Percentiles rank a stretch among this genome's conserved stretches.
phyloP scores from a whole-genome alignment of 2,888 invertebrate species.

The Plagodis pulveraria region DNA sequence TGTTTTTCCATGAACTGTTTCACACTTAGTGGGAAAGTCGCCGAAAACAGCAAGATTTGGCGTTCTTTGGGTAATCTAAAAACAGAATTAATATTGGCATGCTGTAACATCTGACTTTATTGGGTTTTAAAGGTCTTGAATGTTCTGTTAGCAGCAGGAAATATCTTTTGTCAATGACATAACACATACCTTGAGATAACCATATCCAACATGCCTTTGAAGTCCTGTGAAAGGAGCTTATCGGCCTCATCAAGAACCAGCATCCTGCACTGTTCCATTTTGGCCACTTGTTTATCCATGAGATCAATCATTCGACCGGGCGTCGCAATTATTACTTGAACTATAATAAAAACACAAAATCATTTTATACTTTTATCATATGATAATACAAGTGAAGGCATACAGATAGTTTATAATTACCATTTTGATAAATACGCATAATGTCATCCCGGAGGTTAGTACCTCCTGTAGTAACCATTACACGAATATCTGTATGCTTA shows the following conservation, averaged over 20 bases:
- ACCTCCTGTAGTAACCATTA: constrained; percentile 99
- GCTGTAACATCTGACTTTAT: too few relatives aligned
- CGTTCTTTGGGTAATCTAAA: constrained; percentile 94
- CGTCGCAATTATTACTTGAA: constrained; percentile 99
- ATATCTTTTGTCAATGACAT: not conserved
- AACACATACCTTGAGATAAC: constrained; percentile 88
- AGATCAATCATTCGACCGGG: constrained; percentile 99
- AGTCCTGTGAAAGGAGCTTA: constrained; percentile 99
- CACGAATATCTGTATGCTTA: constrained; percentile 98
- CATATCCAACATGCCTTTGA: constrained; percentile 99
- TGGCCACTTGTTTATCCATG: constrained; percentile 98
- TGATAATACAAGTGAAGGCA: not conserved
- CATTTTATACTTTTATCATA: not conserved
- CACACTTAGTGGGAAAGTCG: constrained; percentile 99
- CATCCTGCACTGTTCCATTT: constrained; percentile 98
- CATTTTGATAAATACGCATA: constrained; percentile 99
- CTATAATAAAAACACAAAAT: constrained; percentile 75
- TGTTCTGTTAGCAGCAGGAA: not conserved
- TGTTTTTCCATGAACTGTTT: constrained; percentile 99
- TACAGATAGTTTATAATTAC: constrained; percentile 72
- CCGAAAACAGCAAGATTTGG: constrained; percentile 99
- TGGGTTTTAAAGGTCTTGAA: too few relatives aligned
- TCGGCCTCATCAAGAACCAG: constrained; percentile 99
- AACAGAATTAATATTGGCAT: not conserved
- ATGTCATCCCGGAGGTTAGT: constrained; percentile 99